Evolutionary conservation across 2,113 vertebrate genomes (phyloP).

Genomic region (Holacanthus passer): DNA sequence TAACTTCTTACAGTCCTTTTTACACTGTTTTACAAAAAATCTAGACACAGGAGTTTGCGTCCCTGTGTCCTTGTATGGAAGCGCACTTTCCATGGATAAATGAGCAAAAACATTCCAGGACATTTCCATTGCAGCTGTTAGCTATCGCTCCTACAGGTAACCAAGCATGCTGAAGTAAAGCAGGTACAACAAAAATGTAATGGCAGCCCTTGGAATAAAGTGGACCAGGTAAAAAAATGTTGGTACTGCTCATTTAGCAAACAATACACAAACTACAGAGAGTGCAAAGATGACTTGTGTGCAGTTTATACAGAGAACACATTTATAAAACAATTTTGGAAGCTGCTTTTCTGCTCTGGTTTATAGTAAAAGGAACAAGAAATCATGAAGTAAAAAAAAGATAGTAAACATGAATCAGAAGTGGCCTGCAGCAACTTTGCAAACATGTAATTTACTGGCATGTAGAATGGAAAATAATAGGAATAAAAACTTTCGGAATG

Average conservation of each 20-base stretch:
- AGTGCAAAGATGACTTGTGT: neutral
- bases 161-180: conserved; percentile 1
- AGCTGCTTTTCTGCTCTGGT: neutral
- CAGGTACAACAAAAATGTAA: neutral
- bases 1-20: too few species aligned
- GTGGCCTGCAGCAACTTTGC: neutral
- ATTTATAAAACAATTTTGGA: neutral
- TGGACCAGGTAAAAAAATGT: too few species aligned
- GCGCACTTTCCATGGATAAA: too few species aligned
- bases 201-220: neutral
- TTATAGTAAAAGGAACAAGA: neutral
- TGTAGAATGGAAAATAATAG: neutral
- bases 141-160: conserved; percentile 18
- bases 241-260: too few species aligned
- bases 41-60: too few species aligned
- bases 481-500: neutral
- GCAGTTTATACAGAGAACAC: neutral
- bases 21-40: neutral
- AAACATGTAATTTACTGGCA: neutral
- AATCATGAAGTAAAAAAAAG: neutral
- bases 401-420: neutral
- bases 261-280: neutral
- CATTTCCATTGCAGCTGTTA: too few species aligned
- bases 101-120: too few species aligned
- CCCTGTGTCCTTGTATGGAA: too few species aligned